Percentiles rank a stretch among this genome's conserved stretches.
phyloP scores from a whole-genome alignment of 2,797 vertebrate species.

The Amazona ochrocephala region DNA sequence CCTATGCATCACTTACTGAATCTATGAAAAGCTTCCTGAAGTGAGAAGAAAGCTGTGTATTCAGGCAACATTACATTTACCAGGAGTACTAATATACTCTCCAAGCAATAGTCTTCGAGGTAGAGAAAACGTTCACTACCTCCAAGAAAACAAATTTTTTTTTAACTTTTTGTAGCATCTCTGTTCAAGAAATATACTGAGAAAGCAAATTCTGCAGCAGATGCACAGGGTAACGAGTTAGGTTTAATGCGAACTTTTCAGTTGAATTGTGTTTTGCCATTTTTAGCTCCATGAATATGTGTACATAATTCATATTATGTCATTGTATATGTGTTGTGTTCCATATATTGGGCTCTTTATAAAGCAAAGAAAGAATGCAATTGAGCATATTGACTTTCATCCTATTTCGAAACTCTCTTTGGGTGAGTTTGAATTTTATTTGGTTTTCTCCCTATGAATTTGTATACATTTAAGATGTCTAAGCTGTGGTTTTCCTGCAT shows the following conservation, averaged over 20 bases:
- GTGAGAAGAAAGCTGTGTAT: not conserved
- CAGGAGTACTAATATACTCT: not conserved
- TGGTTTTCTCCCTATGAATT: not conserved
- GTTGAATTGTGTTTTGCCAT: not conserved
- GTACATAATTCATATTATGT: not conserved
- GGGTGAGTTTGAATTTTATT: not conserved
- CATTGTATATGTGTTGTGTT: not conserved
- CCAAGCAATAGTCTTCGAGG: not conserved
- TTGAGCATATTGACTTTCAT: not conserved
- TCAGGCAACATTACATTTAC: not conserved
- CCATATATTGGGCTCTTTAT: not conserved
- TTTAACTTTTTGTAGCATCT: not conserved
- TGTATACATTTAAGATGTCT: not conserved
- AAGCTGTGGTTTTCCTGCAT: not conserved
- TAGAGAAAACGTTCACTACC: not conserved
- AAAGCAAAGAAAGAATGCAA: not conserved
- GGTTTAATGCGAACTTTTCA: not conserved
- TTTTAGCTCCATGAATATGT: not conserved
- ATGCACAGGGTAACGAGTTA: not conserved
- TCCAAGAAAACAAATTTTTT: not conserved
- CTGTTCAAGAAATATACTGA: not conserved
- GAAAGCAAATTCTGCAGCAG: not conserved
- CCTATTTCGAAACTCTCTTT: not conserved
- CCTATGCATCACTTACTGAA: not conserved
- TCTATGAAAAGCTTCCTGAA: not conserved